Conservation (phyloP, 2,888 invertebrate species). For the Sicus ferrugineus region DNA sequence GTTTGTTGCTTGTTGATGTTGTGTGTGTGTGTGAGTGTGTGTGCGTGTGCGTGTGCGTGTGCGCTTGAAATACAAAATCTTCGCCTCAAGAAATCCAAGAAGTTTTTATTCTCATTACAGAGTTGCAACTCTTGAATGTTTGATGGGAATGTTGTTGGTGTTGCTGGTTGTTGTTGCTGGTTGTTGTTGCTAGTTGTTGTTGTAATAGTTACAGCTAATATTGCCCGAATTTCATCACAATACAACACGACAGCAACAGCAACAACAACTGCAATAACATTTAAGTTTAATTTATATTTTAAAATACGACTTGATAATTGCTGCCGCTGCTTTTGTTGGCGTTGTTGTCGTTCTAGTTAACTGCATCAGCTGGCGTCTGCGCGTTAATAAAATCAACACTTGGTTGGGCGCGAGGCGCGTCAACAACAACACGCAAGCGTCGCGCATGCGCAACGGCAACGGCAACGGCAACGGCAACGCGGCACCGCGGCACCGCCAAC, state of each 20-base stretch:
- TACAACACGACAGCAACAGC: slow-evolving; percentile 17
- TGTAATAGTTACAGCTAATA: too few species aligned
- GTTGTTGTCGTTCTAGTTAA: background rate
- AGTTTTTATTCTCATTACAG: background rate
- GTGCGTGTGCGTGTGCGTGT: too few species aligned
- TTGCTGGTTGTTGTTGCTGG: too few species aligned
- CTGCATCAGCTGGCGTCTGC: slow-evolving; percentile 9
- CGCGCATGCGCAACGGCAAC: slow-evolving; percentile 27
- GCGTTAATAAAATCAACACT: slow-evolving; percentile 37
- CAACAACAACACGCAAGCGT: slow-evolving; percentile 24
- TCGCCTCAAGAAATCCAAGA: background rate
- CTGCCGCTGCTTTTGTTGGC: too few species aligned
- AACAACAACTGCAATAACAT: slow-evolving; percentile 41
- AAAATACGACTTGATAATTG: too few species aligned
- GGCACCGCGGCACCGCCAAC: too few species aligned
- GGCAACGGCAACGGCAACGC: too few species aligned
- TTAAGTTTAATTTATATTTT: too few species aligned
- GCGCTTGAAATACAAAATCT: slow-evolving; percentile 1
- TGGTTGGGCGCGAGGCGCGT: background rate
- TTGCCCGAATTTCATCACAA: too few species aligned
- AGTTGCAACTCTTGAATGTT: background rate
- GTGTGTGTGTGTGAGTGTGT: too few species aligned
- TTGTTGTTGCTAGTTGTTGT: too few species aligned
- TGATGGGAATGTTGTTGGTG: background rate
- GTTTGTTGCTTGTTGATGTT: background rate